Conservation (phyloP, 35 echinoderm and acorn worm genomes). For the Strongylocentrotus purpuratus region DNA sequence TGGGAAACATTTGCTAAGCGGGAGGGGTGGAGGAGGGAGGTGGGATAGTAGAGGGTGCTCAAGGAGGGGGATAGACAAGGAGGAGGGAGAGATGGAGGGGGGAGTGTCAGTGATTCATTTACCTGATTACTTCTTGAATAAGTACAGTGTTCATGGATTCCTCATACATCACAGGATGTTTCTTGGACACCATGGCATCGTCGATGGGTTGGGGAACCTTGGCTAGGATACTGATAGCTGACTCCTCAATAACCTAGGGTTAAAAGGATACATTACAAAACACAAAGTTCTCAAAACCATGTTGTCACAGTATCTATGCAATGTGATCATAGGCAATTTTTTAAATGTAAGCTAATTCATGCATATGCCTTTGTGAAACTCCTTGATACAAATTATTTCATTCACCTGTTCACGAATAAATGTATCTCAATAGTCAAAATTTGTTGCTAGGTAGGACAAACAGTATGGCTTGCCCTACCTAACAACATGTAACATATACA, state of each 20-base stretch:
- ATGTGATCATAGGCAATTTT: no score
- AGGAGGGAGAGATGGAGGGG: no score
- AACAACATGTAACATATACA: no score
- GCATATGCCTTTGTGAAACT: no score
- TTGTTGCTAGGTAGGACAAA: no score
- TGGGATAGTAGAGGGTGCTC: not conserved
- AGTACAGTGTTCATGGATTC: conserved; percentile 99
- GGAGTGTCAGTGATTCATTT: not conserved
- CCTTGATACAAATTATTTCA: no score
- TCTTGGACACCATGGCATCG: conserved; percentile 71
- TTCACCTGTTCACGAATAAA: no score
- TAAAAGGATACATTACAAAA: not conserved
- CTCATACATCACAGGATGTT: conserved; percentile 93
- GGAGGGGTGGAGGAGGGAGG: not conserved
- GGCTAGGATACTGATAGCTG: conserved; percentile 78
- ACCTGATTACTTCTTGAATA: conserved; percentile 97
- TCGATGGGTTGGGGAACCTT: conserved; percentile 81
- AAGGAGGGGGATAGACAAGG: not conserved
- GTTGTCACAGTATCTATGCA: no score
- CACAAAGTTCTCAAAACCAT: no score
- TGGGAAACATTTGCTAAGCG: conserved; percentile 66
- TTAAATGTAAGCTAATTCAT: no score
- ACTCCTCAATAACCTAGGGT: conserved; percentile 88
- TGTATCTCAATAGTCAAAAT: no score
- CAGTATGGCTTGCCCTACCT: no score